Evolutionary conservation across 2,888 invertebrate species (phyloP), one percentile per base, ranked within the genome.

Genomic region (Disparrhopalites patrizii): DNA sequence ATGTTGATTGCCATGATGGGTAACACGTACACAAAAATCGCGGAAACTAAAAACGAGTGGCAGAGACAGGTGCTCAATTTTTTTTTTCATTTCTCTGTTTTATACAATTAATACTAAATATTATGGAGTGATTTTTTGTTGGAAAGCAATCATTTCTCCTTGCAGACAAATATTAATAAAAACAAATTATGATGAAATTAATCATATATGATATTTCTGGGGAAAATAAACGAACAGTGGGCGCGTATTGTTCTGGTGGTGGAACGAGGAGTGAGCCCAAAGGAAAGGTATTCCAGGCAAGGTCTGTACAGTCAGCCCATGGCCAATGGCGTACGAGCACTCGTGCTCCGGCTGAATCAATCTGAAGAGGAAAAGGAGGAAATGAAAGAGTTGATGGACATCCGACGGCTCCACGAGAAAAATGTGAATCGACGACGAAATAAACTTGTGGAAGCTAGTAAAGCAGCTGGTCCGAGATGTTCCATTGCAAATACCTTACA

Each of bases 1-100:
- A 94, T 98, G 93, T 83, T 98, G 80, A 98, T 98, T 77, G 97
- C 97, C 70, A 98, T 98, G 97, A 98, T 98, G 98, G 98, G 97
- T 0, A 97, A 97, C 80, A 98, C 98, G 2, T 99, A 98, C 79
- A 94, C 95, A 79, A 93, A 95, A 81, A 96, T 98, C 75, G 94
- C 94, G 0, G 94, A 96, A 81, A 95, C 96, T 0, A 85, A 93
- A 73, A 97, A 97, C 79, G 97, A 98, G 80, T 98, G 97, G 96
- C 95, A 97, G 80, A 82, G 98, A 77, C 90, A 90, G 83, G 88
- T 87, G 52, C n/a, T n/a, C n/a, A n/a, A n/a, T n/a, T n/a, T n/a
- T n/a, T n/a, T n/a, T 27, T 23, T 27, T 38, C 8, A 7, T 57
- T 33, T 15, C 23, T 18, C 36, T 18, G 7, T 15, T 33, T 10